Base-by-base conservation (phyloP, 2,797 vertebrate genomes). In the Notoglanidium macrostoma region DNA sequence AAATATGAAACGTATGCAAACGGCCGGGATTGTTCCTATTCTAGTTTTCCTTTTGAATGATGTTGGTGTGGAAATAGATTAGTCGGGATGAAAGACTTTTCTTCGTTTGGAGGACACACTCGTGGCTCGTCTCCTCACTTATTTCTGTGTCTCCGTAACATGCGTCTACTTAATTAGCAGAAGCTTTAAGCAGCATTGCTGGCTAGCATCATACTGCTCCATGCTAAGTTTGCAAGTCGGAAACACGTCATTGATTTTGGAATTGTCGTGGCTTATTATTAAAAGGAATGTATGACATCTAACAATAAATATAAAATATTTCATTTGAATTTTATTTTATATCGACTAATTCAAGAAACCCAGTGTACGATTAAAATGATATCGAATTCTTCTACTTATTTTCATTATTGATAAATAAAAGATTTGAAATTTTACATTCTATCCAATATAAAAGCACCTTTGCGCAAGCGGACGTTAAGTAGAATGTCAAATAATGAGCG, bases 1-100 rank as follows among this genome's bases (percentile, higher is more conserved):
- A 92, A 91, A 92, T 90, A 92, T 46, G 46, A 84, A 63, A n/a
- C 82, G 88, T 90, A 91, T 92, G 94, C 92, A 94, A 94, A 95
- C 93, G 93, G 10, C 94, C 92, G 91, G 87, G 90, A 95, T 95
- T 93, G 93, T 94, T 95, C 94, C 94, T 89, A n/a, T 59, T 87
- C 32, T 67, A 40, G 59, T 54, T 80, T 80, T n/a, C 76, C 3
- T 35, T 55, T 4, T 7, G 57, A 61, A 44, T 5, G 35, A 79
- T 23, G 51, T 3, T 29, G 26, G 26, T 7, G 26, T 29, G 1
- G 14, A 76, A 59, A 57, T 14, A 21, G 2, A 55, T 35, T 11
- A 57, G 11, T 44, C 0, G 0, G 5, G 23, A 61, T 26, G 35
- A 61, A 80, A 44, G 32, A 7, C 40, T 14, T 26, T 26, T 40